Evolutionary conservation across 2,113 vertebrate genomes (phyloP).

Genomic region (Dinomys branickii): DNA sequence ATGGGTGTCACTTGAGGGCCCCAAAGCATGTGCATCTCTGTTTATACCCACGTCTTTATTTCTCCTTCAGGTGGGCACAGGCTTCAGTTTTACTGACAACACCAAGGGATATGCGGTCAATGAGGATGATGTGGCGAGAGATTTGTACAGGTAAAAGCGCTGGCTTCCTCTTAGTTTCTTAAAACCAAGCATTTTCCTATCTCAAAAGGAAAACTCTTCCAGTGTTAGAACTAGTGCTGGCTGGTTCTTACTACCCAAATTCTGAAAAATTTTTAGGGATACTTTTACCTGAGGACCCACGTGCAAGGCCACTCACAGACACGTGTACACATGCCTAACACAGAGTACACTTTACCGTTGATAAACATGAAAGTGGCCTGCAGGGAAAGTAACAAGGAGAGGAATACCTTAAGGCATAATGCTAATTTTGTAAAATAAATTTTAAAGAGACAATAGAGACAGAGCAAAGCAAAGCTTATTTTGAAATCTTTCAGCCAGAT

Average conservation of each 20-base stretch:
- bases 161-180: neutral
- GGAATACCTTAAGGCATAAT: neutral
- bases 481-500: neutral
- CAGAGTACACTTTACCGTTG: neutral
- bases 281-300: neutral
- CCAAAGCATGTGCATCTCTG: neutral
- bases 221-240: neutral
- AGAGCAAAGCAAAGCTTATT: neutral
- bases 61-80: slow-evolving; percentile 88
- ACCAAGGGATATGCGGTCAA: slow-evolving; percentile 85
- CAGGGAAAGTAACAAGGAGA: neutral
- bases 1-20: neutral
- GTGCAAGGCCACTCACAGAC: neutral
- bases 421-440: neutral
- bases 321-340: neutral
- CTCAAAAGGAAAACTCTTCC: neutral
- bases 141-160: slow-evolving; percentile 87
- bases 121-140: slow-evolving; percentile 88
- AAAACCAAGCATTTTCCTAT: neutral
- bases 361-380: neutral
- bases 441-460: neutral
- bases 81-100: slow-evolving; percentile 89
- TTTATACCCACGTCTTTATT: neutral
- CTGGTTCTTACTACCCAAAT: neutral
- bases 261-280: neutral